phyloP scores from a whole-genome alignment of 2,797 vertebrate species.

The Mus minutoides region DNA sequence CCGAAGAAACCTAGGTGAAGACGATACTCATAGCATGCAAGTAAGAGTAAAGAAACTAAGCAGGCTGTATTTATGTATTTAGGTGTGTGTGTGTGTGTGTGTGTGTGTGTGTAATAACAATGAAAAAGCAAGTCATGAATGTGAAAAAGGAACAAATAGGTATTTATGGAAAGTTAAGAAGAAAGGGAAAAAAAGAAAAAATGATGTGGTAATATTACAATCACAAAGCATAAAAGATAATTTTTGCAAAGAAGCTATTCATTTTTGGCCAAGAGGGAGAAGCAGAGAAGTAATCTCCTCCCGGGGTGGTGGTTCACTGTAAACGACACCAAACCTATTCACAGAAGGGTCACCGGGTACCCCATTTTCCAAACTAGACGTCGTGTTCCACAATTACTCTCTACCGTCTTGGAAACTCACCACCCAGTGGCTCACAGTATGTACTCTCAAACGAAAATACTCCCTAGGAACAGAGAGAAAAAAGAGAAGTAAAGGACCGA shows the following conservation, averaged over 20 bases:
- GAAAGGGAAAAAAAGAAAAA: background rate
- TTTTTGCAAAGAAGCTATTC: background rate
- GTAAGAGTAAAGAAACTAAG: background rate
- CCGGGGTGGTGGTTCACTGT: too few relatives aligned
- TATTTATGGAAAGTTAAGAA: background rate
- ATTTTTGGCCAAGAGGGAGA: background rate
- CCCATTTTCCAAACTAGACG: too few relatives aligned
- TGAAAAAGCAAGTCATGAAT: background rate
- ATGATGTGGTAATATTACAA: background rate
- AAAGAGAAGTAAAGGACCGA: too few relatives aligned
- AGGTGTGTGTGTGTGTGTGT: background rate
- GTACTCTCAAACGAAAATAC: too few relatives aligned
- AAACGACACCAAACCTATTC: too few relatives aligned
- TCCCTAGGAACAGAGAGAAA: too few relatives aligned
- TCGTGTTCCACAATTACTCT: too few relatives aligned
- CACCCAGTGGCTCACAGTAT: too few relatives aligned
- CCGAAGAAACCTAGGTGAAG: background rate
- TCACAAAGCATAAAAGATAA: background rate
- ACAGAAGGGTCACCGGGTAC: too few relatives aligned
- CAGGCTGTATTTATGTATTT: background rate
- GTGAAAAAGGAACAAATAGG: background rate
- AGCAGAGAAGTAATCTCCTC: background rate
- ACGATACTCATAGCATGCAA: background rate
- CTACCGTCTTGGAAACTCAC: too few relatives aligned
- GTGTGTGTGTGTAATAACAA: background rate